Percentiles rank a stretch among this genome's conserved stretches.
Conservation (phyloP, 2,113 vertebrate genomes). For the Spheniscus mendiculus region DNA sequence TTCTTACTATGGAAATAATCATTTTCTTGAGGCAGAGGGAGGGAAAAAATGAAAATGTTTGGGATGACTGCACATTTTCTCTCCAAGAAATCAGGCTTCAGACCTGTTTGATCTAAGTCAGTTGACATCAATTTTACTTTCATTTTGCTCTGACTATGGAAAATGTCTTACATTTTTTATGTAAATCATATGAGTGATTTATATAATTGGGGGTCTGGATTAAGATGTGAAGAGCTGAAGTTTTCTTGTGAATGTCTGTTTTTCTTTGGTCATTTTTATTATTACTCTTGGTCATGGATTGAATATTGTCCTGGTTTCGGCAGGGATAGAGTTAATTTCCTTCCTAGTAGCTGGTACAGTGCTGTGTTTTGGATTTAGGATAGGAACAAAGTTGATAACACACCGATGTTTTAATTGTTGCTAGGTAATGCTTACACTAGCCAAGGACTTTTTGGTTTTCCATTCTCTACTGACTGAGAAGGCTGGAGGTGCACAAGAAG, state of each 20-base stretch:
- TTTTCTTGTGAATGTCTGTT: background rate
- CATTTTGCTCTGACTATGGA: background rate
- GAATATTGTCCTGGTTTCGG: too few relatives aligned
- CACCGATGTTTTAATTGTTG: too few relatives aligned
- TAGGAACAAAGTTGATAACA: too few relatives aligned
- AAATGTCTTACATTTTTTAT: background rate
- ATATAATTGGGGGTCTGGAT: background rate
- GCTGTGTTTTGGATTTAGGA: too few relatives aligned
- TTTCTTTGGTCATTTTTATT: background rate
- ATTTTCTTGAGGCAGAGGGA: background rate
- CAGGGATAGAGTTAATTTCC: too few relatives aligned
- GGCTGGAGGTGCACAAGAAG: too few relatives aligned
- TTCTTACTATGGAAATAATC: slow-evolving; percentile 33
- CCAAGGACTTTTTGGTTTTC: too few relatives aligned
- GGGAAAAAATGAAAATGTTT: background rate
- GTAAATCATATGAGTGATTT: background rate
- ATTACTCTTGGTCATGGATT: background rate
- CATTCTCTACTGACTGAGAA: too few relatives aligned
- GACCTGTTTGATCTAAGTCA: background rate
- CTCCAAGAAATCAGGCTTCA: background rate
- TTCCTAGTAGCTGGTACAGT: too few relatives aligned
- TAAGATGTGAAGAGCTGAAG: background rate
- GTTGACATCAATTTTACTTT: background rate
- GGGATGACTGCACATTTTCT: background rate
- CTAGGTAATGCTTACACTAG: too few relatives aligned